Conservation (phyloP, 1,140 invertebrate genomes). For the Drosophila carrolli region DNA sequence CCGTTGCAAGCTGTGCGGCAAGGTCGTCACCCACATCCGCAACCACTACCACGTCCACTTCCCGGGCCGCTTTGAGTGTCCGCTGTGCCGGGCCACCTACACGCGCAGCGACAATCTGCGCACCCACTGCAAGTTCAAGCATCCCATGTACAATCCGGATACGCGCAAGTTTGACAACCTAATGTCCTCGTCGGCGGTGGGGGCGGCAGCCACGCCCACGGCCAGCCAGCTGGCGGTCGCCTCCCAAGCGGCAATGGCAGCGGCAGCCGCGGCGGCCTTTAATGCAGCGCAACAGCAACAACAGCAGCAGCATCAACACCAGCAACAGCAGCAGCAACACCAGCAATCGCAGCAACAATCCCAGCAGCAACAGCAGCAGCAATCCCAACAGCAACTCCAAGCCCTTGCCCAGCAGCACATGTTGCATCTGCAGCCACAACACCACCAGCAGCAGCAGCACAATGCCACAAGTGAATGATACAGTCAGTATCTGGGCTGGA, state of each 20-base stretch:
- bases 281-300: slow-evolving; percentile 67
- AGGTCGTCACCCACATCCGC: slow-evolving; percentile 95
- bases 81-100: slow-evolving; percentile 93
- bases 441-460: slow-evolving; percentile 76
- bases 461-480: slow-evolving; percentile 84
- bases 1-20: slow-evolving; percentile 95
- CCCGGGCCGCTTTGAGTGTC: slow-evolving; percentile 94
- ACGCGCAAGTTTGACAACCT: slow-evolving; percentile 92
- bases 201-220: slow-evolving; percentile 86
- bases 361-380: slow-evolving; percentile 56
- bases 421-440: slow-evolving; percentile 71
- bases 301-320: slow-evolving; percentile 57
- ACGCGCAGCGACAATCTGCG: slow-evolving; percentile 94
- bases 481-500: slow-evolving; percentile 78
- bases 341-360: slow-evolving; percentile 53
- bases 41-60: slow-evolving; percentile 96
- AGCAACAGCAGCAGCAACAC: slow-evolving; percentile 80
- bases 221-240: slow-evolving; percentile 80
- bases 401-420: slow-evolving; percentile 75
- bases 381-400: slow-evolving; percentile 84
- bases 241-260: slow-evolving; percentile 75
- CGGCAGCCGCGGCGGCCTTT: slow-evolving; percentile 78
- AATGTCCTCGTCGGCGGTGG: slow-evolving; percentile 85
- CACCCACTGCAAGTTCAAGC: slow-evolving; percentile 95
- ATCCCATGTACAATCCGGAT: slow-evolving; percentile 91